These are phyloP conservation scores for Petrosia ficiformis DNA, from an alignment of 37 sponge, comb jelly and placozoan species.

Conservation along the genomic window DNA sequence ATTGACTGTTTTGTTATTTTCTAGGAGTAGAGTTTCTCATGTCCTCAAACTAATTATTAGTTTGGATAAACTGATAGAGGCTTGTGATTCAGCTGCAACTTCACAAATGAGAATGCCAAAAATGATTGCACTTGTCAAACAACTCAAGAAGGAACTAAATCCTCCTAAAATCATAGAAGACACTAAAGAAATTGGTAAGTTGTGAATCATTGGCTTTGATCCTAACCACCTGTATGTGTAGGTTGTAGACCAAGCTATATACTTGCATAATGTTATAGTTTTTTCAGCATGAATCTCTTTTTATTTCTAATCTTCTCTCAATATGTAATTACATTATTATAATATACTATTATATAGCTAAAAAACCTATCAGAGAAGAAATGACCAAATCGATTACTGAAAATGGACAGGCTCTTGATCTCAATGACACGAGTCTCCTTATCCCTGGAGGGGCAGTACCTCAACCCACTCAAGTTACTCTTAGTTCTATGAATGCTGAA, in stretches of 20 bases:
- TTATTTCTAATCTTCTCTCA: too few species aligned
- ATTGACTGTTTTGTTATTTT: neutral
- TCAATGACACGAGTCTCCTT: neutral
- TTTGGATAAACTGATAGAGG: constrained; percentile 23
- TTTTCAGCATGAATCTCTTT: too few species aligned
- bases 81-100: constrained; percentile 16
- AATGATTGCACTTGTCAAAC: constrained; percentile 32
- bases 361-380: neutral
- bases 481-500: constrained; percentile 10
- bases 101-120: constrained; percentile 54
- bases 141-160: constrained; percentile 56
- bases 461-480: constrained; percentile 7
- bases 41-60: constrained; percentile 15
- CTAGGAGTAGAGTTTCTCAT: constrained; percentile 5
- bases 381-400: neutral
- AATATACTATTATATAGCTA: too few species aligned
- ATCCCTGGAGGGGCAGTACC: constrained; percentile 34
- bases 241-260: too few species aligned
- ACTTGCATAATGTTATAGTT: too few species aligned
- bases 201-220: too few species aligned
- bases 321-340: too few species aligned
- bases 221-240: too few species aligned
- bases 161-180: constrained; percentile 21
- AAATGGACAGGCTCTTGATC: neutral
- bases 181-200: constrained; percentile 3